Evolutionary conservation across 2,113 vertebrate species (phyloP).

Genomic region (Psilopsiagon aymara): DNA sequence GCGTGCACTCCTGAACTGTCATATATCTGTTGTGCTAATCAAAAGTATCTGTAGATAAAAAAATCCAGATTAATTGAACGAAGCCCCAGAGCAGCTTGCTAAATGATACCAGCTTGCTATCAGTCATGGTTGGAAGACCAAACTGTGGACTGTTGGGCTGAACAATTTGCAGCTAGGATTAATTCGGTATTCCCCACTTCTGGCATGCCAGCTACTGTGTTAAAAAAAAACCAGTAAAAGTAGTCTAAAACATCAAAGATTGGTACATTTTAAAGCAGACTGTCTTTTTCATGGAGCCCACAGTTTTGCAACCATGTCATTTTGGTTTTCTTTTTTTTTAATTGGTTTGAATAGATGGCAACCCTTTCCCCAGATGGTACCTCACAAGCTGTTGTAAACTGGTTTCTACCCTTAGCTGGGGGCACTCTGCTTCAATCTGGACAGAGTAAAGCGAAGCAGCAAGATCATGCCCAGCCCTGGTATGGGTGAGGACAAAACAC

Average conservation of each 20-base stretch:
- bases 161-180: slow-evolving; percentile 13
- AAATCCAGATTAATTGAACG: slow-evolving; percentile 15
- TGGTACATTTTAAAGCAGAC: neutral
- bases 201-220: neutral
- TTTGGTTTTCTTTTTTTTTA: neutral
- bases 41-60: slow-evolving; percentile 21
- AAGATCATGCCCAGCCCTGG: neutral
- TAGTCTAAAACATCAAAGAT: neutral
- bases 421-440: fast-evolving
- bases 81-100: neutral
- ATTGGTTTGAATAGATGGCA: neutral
- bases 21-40: neutral
- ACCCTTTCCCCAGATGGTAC: neutral
- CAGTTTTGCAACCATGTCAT: neutral
- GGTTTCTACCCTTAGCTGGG: neutral
- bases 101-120: neutral
- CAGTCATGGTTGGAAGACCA: neutral
- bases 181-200: neutral
- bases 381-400: neutral
- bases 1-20: neutral
- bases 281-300: neutral
- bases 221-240: neutral
- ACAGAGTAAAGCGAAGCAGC: neutral
- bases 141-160: neutral
- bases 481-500: neutral